Evolutionary conservation across 2,888 invertebrate species (phyloP).

Genomic region (Caenorhabditis drosophilae): DNA sequence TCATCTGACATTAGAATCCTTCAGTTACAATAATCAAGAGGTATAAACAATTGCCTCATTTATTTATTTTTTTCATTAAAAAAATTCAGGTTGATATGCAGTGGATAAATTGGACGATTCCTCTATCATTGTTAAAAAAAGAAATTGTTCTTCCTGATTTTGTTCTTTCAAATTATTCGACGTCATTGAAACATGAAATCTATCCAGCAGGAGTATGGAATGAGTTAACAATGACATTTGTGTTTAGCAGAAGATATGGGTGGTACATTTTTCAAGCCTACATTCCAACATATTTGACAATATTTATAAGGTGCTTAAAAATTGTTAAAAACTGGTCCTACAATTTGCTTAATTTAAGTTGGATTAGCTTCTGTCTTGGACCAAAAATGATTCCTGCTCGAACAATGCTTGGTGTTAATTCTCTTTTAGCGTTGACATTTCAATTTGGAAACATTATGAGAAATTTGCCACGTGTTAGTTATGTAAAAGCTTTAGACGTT

Average conservation of each 20-base stretch:
- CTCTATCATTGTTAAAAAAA: conserved; percentile 61
- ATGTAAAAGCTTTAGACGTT: conserved; percentile 58
- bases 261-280: conserved; percentile 69
- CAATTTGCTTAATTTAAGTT: conserved; percentile 53
- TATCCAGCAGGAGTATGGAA: conserved; percentile 68
- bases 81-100: conserved; percentile 60
- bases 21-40: conserved; percentile 62
- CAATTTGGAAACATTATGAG: conserved; percentile 68
- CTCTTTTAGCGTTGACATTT: conserved; percentile 57
- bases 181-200: conserved; percentile 55
- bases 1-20: conserved; percentile 64
- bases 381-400: conserved; percentile 65
- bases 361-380: conserved; percentile 62
- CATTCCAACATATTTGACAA: conserved; percentile 68
- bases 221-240: conserved; percentile 66
- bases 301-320: conserved; percentile 63
- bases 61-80: not conserved
- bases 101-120: conserved; percentile 59
- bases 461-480: conserved; percentile 62
- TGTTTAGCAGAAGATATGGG: conserved; percentile 65
- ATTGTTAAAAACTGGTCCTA: not conserved
- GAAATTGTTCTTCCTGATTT: conserved; percentile 67
- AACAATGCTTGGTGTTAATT: conserved; percentile 66
- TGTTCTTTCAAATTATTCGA: conserved; percentile 59
- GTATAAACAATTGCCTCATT: conserved; percentile 8